These are phyloP conservation scores for Halcyon badia DNA, from an alignment of 2,797 vertebrate species.

Conservation along the genomic window DNA sequence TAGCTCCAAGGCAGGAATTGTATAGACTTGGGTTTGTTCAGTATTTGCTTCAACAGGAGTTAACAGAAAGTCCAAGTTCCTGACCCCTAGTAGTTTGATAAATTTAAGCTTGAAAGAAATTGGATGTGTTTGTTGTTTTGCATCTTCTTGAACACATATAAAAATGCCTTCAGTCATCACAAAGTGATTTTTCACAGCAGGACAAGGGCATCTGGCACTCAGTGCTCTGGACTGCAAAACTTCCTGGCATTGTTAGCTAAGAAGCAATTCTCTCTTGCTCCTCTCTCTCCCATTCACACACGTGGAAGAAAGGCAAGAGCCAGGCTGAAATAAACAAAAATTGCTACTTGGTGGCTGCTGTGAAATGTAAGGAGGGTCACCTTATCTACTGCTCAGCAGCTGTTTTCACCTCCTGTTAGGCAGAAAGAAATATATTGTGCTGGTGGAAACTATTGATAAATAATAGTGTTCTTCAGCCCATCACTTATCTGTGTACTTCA, in stretches of 20 bases:
- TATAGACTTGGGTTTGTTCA: neutral
- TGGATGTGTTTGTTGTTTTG: neutral
- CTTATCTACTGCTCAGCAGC: slow-evolving; percentile 20
- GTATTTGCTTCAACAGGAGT: neutral
- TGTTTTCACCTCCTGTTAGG: neutral
- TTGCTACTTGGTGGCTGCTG: neutral
- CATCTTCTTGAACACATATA: neutral
- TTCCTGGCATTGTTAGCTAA: neutral
- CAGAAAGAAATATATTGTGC: neutral
- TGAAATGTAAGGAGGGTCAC: neutral
- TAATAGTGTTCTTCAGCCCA: neutral
- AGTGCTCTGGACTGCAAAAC: neutral
- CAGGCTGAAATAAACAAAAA: neutral
- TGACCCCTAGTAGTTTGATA: neutral
- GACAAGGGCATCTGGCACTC: neutral
- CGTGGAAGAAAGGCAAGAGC: neutral
- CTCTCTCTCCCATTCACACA: neutral
- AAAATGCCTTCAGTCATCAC: neutral
- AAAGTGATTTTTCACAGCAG: neutral
- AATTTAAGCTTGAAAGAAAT: neutral
- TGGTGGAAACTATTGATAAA: neutral
- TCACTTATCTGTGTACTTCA: neutral
- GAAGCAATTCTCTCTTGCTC: neutral
- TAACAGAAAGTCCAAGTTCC: neutral
- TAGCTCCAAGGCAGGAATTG: neutral